Evolutionary conservation across 2,888 invertebrate genomes (phyloP).

Genomic region (Synergus gifuensis): DNA sequence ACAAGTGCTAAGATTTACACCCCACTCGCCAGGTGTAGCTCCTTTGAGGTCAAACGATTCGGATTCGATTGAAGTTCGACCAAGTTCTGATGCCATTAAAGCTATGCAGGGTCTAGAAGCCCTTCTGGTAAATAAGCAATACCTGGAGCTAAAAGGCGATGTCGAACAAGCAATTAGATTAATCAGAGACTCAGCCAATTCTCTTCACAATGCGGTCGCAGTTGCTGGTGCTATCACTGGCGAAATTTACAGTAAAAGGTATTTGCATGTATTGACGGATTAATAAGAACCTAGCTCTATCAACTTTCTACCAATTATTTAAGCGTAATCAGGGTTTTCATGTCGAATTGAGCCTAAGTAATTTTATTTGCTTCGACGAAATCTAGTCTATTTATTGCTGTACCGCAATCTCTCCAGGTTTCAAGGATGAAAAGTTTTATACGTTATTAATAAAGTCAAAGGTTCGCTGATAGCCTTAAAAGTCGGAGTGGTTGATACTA

Average conservation of each 20-base stretch:
- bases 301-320: not conserved
- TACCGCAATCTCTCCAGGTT: not conserved
- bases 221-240: conserved; percentile 78
- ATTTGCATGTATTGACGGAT: conserved; percentile 72
- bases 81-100: conserved; percentile 76
- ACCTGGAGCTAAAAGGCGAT: conserved; percentile 75
- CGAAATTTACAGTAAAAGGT: conserved; percentile 78
- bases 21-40: conserved; percentile 74
- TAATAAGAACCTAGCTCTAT: conserved; percentile 51
- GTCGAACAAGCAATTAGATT: conserved; percentile 76
- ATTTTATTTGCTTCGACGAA: not conserved
- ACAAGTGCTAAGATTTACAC: conserved; percentile 71
- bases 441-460: conserved; percentile 10
- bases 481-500: not conserved
- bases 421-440: conserved; percentile 1
- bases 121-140: conserved; percentile 76
- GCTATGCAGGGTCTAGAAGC: conserved; percentile 76
- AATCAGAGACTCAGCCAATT: conserved; percentile 80
- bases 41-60: conserved; percentile 66
- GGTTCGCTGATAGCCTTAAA: not conserved
- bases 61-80: conserved; percentile 72
- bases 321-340: not conserved
- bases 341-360: not conserved
- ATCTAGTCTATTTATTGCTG: conserved; percentile 29
- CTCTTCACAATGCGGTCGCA: conserved; percentile 79